Conservation (phyloP, 1,140 invertebrate genomes). For the Leptinotarsa undecemlineata region DNA sequence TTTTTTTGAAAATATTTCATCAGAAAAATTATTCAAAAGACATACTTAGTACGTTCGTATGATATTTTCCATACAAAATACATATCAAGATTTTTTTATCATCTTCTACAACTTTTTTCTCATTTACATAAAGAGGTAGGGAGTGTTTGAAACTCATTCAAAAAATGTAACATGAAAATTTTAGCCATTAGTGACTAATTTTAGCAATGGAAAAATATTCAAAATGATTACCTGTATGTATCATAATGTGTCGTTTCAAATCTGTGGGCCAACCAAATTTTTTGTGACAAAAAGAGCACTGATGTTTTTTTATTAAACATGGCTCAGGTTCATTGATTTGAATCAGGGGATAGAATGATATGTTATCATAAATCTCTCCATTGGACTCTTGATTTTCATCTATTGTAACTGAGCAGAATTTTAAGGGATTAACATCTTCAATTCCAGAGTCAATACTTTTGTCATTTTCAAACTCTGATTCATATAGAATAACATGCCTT, state of each 20-base stretch:
- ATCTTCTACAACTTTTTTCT: no score
- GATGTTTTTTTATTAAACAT: constrained; percentile 24
- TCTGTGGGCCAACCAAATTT: constrained; percentile 32
- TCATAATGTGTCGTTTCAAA: constrained; percentile 35
- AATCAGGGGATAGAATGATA: not conserved
- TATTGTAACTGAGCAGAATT: constrained; percentile 32
- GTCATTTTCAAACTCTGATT: constrained; percentile 11
- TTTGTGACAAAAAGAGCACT: constrained; percentile 32
- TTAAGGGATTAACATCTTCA: constrained; percentile 32
- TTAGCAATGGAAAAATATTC: not conserved
- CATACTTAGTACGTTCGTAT: no score
- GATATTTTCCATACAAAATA: no score
- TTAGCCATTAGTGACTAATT: not conserved
- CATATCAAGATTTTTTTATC: no score
- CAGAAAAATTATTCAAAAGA: no score
- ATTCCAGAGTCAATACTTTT: constrained; percentile 24
- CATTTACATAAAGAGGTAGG: no score
- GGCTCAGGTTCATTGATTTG: not conserved
- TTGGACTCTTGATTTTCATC: constrained; percentile 17
- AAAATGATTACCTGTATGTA: constrained; percentile 27
- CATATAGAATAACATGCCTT: constrained; percentile 27
- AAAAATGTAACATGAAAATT: no score
- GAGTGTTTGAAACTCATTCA: no score
- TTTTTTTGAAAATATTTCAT: no score
- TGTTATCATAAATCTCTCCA: no score